Evolutionary conservation across 2,113 vertebrate genomes (phyloP).

Genomic region (Terrapene triunguis): DNA sequence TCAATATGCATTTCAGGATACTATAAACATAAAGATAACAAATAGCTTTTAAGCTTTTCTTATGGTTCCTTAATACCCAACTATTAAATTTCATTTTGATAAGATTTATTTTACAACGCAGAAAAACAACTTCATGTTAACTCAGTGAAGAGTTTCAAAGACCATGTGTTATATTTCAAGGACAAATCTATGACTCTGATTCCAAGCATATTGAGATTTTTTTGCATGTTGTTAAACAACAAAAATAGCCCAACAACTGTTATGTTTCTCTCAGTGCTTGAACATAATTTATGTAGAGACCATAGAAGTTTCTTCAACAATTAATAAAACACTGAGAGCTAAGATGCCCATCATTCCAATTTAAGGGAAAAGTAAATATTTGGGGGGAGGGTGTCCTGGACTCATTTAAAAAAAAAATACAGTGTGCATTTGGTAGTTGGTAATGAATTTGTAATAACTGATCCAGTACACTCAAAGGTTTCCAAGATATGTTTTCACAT

Average conservation of each 20-base stretch:
- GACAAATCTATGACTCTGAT: constrained; percentile 17
- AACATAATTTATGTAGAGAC: constrained; percentile 40
- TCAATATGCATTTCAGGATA: not conserved
- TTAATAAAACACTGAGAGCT: constrained; percentile 16
- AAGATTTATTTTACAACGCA: not conserved
- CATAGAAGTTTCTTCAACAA: constrained; percentile 34
- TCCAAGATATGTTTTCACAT: fast-evolving
- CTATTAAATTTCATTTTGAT: not conserved
- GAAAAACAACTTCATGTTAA: constrained; percentile 26
- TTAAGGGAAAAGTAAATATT: not conserved
- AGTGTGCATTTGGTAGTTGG: not conserved
- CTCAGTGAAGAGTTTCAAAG: constrained; percentile 25
- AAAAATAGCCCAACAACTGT: constrained; percentile 69
- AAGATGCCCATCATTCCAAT: not conserved
- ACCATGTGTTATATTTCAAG: constrained; percentile 50
- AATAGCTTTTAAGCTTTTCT: not conserved
- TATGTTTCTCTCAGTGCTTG: constrained; percentile 42
- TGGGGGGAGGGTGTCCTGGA: not conserved
- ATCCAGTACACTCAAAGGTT: not conserved
- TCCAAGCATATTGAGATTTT: constrained; percentile 48
- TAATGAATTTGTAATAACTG: not conserved
- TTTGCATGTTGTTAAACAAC: constrained; percentile 57
- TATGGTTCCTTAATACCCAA: not conserved
- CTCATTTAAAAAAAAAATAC: not conserved
- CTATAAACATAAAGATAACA: not conserved